These are phyloP conservation scores for Ommatoiulus sabulosus DNA, from an alignment of 2,888 invertebrate genomes.

Conservation along the genomic window DNA sequence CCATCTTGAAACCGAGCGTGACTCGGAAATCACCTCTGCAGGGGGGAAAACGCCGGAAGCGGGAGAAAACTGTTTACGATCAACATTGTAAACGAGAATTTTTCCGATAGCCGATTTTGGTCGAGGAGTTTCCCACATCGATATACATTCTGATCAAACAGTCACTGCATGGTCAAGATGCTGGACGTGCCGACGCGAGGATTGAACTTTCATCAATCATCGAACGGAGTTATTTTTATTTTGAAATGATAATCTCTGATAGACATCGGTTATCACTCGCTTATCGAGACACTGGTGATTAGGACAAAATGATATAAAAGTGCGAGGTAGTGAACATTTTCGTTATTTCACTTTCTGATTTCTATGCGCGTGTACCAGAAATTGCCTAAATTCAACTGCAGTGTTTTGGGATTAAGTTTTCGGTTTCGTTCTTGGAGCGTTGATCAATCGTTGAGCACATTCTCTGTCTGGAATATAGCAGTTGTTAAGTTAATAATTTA, in stretches of 20 bases:
- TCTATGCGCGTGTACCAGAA: not conserved
- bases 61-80: not conserved
- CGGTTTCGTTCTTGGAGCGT: too few species aligned
- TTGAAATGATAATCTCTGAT: not conserved
- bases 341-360: slow-evolving; percentile 11
- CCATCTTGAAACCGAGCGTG: not conserved
- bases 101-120: not conserved
- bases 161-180: not conserved
- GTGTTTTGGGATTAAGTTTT: too few species aligned
- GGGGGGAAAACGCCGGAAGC: not conserved
- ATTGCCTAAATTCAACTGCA: too few species aligned
- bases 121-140: not conserved
- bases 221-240: not conserved
- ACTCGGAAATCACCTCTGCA: slow-evolving; percentile 25
- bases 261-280: not conserved
- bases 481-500: too few species aligned
- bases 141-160: not conserved
- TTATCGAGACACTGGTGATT: not conserved
- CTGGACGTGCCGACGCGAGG: not conserved
- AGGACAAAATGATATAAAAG: not conserved
- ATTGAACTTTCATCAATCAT: not conserved
- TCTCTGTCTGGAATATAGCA: too few species aligned
- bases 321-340: not conserved
- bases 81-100: not conserved
- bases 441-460: too few species aligned